phyloP scores from a whole-genome alignment of 1,140 invertebrate species.

The Bicyclus anynana region DNA sequence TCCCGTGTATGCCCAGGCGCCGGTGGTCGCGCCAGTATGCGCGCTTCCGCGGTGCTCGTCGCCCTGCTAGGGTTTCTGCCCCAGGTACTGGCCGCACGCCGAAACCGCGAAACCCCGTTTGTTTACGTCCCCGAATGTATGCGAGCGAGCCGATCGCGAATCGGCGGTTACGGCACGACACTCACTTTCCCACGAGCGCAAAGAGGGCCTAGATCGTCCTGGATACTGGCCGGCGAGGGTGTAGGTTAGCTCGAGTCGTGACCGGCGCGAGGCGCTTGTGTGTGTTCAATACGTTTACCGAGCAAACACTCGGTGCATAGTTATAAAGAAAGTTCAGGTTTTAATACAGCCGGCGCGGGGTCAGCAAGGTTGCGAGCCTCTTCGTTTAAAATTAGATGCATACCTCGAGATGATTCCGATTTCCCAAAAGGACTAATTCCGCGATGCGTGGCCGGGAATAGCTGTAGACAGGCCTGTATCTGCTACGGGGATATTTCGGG shows the following conservation, averaged over 20 bases:
- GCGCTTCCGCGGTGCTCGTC: constrained; percentile 71
- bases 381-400: constrained; percentile 76
- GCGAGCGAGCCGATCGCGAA: constrained; percentile 39
- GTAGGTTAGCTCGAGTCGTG: constrained; percentile 65
- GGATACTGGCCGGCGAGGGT: constrained; percentile 56
- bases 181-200: constrained; percentile 67
- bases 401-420: constrained; percentile 59
- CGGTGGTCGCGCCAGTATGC: constrained; percentile 72
- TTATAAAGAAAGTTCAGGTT: constrained; percentile 76
- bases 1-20: constrained; percentile 71
- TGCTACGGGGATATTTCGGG: constrained; percentile 60
- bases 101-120: constrained; percentile 58
- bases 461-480: constrained; percentile 48
- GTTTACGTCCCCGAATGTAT: constrained; percentile 44
- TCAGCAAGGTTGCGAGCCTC: constrained; percentile 72
- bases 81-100: constrained; percentile 63
- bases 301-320: constrained; percentile 68
- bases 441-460: constrained; percentile 57
- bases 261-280: constrained; percentile 61
- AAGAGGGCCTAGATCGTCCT: constrained; percentile 61
- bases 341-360: constrained; percentile 66
- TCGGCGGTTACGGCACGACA: constrained; percentile 46
- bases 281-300: constrained; percentile 66
- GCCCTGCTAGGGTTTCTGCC: constrained; percentile 75
- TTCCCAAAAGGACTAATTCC: constrained; percentile 52